Conservation (phyloP, 2,797 vertebrate genomes). For the Cynopterus sphinx region DNA sequence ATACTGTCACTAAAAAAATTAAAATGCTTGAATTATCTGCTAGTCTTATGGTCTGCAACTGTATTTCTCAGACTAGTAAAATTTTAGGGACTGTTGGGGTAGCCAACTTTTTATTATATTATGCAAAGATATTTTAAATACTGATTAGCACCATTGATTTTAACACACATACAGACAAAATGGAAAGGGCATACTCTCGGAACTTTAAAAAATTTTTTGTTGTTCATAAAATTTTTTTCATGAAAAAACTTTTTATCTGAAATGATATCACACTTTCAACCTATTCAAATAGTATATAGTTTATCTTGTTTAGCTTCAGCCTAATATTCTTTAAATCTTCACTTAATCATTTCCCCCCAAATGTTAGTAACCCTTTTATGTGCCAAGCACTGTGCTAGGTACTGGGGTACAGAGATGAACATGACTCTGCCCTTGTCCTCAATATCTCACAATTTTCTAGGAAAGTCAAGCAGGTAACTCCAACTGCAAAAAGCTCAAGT, state of each 20-base stretch:
- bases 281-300: neutral
- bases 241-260: constrained; percentile 14
- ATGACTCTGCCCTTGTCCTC: neutral
- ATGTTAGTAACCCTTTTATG: neutral
- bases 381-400: neutral
- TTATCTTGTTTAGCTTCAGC: neutral
- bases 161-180: neutral
- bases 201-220: neutral
- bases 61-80: neutral
- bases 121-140: neutral
- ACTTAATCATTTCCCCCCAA: neutral
- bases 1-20: constrained; percentile 33
- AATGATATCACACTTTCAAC: neutral
- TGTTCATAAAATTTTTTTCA: neutral
- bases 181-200: neutral
- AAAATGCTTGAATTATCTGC: neutral
- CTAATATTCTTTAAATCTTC: neutral
- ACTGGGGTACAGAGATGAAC: neutral
- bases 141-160: neutral
- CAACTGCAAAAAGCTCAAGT: neutral
- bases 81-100: neutral
- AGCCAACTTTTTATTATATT: neutral
- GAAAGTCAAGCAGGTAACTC: neutral
- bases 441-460: neutral
- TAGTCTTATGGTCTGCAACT: neutral